Evolutionary conservation across 2,888 invertebrate genomes (phyloP).

Genomic region (Drosophila atripex): DNA sequence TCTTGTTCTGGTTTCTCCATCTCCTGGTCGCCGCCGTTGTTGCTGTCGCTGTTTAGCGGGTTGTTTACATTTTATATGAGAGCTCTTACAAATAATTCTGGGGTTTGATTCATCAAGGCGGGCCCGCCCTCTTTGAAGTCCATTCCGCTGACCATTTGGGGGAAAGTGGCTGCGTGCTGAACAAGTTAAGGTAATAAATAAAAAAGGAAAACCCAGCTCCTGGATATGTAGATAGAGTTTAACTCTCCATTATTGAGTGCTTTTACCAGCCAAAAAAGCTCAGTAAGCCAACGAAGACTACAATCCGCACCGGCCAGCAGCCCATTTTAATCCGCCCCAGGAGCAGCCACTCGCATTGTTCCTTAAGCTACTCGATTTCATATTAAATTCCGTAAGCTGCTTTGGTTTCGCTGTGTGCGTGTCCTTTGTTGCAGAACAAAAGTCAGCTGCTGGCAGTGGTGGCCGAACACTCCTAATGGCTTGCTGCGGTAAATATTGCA

Average conservation of each 20-base stretch:
- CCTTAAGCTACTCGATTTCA: slow-evolving; percentile 32
- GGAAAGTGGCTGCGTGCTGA: too few relatives aligned
- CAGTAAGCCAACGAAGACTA: slow-evolving; percentile 4
- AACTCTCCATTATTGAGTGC: background rate
- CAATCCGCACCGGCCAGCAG: slow-evolving; percentile 19
- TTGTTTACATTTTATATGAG: slow-evolving; percentile 35
- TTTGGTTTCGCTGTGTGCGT: slow-evolving; percentile 22
- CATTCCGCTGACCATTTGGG: background rate
- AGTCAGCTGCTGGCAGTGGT: slow-evolving; percentile 19
- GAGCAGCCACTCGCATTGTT: slow-evolving; percentile 12
- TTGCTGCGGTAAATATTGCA: background rate
- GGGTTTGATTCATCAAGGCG: background rate
- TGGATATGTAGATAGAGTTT: too few relatives aligned
- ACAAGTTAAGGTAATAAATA: too few relatives aligned
- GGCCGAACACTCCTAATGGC: background rate
- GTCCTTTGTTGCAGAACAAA: slow-evolving; percentile 15
- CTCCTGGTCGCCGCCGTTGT: slow-evolving; percentile 29
- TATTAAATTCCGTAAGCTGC: slow-evolving; percentile 40
- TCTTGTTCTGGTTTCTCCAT: slow-evolving; percentile 42
- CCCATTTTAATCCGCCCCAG: slow-evolving; percentile 27
- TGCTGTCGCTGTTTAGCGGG: slow-evolving; percentile 30
- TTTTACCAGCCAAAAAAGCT: background rate
- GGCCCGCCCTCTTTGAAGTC: background rate
- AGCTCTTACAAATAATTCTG: slow-evolving; percentile 16
- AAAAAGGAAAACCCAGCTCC: too few relatives aligned